A percentile compares a stretch with the other conserved stretches of the same genome.
These are phyloP conservation scores for Eulemur mongoz DNA, from an alignment of 2,797 vertebrate genomes.

Conservation along the genomic window DNA sequence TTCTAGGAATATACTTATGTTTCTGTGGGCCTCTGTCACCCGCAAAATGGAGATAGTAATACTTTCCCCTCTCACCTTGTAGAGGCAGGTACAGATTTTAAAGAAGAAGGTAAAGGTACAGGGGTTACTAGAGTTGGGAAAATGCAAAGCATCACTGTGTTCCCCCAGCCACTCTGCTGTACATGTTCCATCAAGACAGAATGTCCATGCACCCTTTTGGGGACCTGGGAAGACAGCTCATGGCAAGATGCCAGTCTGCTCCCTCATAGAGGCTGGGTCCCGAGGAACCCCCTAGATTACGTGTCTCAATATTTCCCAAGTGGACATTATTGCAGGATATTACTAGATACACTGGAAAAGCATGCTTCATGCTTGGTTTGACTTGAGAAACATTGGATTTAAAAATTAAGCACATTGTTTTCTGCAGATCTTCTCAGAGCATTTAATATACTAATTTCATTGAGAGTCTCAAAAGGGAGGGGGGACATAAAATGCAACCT, in stretches of 20 bases:
- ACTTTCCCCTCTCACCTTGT: neutral
- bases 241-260: neutral
- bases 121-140: neutral
- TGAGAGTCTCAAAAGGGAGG: neutral
- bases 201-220: neutral
- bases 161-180: neutral
- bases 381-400: slow-evolving; percentile 37
- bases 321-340: neutral
- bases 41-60: neutral
- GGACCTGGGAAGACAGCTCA: neutral
- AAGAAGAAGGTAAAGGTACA: neutral
- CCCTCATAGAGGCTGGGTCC: neutral
- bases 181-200: neutral
- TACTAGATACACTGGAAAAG: neutral
- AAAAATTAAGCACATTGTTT: slow-evolving; percentile 20
- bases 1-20: neutral
- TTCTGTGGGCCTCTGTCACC: neutral
- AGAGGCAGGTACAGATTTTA: neutral
- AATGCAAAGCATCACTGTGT: neutral
- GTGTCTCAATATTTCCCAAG: slow-evolving; percentile 21
- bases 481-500: slow-evolving; percentile 17
- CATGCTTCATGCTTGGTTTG: slow-evolving; percentile 6
- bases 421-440: slow-evolving; percentile 24
- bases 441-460: neutral
- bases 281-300: neutral